These are phyloP conservation scores for Collichthys lucidus DNA, from an alignment of 2,113 vertebrate genomes.

Conservation along the genomic window DNA sequence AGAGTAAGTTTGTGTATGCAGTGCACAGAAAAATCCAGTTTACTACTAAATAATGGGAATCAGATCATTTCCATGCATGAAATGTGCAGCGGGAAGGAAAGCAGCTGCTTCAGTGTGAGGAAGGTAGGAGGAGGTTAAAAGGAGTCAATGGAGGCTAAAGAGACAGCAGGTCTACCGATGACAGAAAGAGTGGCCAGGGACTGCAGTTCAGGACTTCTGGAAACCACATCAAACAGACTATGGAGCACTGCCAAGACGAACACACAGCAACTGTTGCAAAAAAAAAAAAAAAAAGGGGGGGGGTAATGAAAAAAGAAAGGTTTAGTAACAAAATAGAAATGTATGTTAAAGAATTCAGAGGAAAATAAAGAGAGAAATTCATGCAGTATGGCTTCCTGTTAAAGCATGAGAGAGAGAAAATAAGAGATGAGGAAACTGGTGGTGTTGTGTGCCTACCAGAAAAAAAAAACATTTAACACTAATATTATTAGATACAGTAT, in stretches of 20 bases:
- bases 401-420: background rate
- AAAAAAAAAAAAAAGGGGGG: slow-evolving; percentile 18
- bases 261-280: slow-evolving; percentile 83
- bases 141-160: slow-evolving; percentile 85
- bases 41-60: slow-evolving; percentile 77
- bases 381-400: background rate
- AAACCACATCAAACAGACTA: slow-evolving; percentile 87
- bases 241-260: slow-evolving; percentile 81
- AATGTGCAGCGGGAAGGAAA: slow-evolving; percentile 71
- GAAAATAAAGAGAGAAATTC: background rate
- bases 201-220: slow-evolving; percentile 84
- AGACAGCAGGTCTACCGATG: slow-evolving; percentile 87
- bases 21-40: slow-evolving; percentile 63
- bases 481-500: background rate
- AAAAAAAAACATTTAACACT: background rate
- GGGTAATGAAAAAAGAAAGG: slow-evolving; percentile 36
- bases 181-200: slow-evolving; percentile 85
- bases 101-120: slow-evolving; percentile 82
- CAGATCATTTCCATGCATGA: slow-evolving; percentile 75
- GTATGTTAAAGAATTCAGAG: slow-evolving; percentile 38
- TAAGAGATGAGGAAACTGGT: background rate
- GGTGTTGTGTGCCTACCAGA: background rate
- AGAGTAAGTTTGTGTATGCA: slow-evolving; percentile 54
- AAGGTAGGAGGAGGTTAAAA: slow-evolving; percentile 86
- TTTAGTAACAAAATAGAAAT: slow-evolving; percentile 50